Evolutionary conservation across 2,888 invertebrate genomes (phyloP).

Genomic region (Drosophila nigritarsus): DNA sequence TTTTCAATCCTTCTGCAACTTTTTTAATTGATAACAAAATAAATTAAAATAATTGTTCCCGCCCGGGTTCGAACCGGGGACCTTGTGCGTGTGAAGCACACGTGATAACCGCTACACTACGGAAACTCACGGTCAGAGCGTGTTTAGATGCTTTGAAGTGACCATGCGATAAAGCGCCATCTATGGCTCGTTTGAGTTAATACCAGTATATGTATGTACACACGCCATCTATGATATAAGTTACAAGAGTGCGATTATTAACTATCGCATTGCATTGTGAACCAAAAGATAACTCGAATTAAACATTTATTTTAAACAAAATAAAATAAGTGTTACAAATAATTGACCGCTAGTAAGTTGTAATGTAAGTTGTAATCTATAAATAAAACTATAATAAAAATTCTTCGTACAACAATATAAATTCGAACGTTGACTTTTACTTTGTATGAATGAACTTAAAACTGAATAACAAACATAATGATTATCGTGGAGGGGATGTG

Average conservation of each 20-base stretch:
- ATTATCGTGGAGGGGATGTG: conserved; percentile 36
- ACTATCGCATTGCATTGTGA: not conserved
- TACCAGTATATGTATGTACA: not conserved
- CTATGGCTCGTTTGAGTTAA: conserved; percentile 18
- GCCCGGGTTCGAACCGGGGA: conserved; percentile 85
- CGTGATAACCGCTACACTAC: conserved; percentile 85
- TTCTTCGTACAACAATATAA: not conserved
- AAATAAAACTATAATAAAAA: not conserved
- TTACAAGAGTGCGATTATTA: not conserved
- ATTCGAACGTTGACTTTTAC: conserved; percentile 2
- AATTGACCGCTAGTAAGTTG: not conserved
- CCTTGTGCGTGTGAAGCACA: conserved; percentile 84
- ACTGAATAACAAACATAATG: conserved; percentile 63
- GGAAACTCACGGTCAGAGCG: conserved; percentile 51
- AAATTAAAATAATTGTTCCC: conserved; percentile 70
- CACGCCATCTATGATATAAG: conserved; percentile 11
- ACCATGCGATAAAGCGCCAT: conserved; percentile 27
- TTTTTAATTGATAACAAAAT: not conserved
- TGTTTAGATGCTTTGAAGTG: fast-evolving
- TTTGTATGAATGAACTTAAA: conserved; percentile 46
- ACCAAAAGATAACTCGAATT: not conserved
- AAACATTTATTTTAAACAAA: not conserved
- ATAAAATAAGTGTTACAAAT: not conserved
- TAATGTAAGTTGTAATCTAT: not conserved
- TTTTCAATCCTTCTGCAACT: not conserved